phyloP scores from a whole-genome alignment of 2,888 invertebrate species.

The Bombylius major region DNA sequence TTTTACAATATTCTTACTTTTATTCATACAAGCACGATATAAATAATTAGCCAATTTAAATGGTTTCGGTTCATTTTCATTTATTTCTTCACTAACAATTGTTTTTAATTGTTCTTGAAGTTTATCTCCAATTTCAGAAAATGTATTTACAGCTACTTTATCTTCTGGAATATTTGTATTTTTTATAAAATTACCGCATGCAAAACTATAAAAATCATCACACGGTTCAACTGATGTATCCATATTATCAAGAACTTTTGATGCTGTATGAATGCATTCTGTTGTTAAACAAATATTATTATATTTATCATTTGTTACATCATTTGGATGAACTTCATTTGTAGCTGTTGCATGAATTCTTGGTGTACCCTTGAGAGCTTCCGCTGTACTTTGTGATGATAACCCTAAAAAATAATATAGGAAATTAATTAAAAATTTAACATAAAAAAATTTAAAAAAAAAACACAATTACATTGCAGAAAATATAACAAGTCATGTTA shows the following conservation, averaged over 20 bases:
- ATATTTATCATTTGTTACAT: slow-evolving; percentile 23
- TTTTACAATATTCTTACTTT: slow-evolving; percentile 23
- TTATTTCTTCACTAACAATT: slow-evolving; percentile 31
- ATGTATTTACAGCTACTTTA: slow-evolving; percentile 34
- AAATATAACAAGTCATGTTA: too few relatives aligned
- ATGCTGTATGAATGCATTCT: slow-evolving; percentile 67
- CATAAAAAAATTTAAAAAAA: neutral
- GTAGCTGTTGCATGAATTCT: slow-evolving; percentile 1
- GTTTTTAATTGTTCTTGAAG: slow-evolving; percentile 35
- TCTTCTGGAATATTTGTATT: slow-evolving; percentile 61
- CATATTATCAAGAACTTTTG: slow-evolving; percentile 52
- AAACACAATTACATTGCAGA: too few relatives aligned
- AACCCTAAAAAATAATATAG: neutral
- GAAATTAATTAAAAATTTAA: too few relatives aligned
- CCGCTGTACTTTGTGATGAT: slow-evolving; percentile 21
- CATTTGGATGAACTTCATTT: slow-evolving; percentile 15
- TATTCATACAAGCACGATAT: slow-evolving; percentile 39
- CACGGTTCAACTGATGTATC: slow-evolving; percentile 55
- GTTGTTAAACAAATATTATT: slow-evolving; percentile 51
- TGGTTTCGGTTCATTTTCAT: slow-evolving; percentile 30
- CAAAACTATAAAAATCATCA: slow-evolving; percentile 64
- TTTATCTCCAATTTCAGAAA: slow-evolving; percentile 36
- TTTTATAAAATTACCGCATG: slow-evolving; percentile 59
- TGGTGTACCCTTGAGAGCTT: slow-evolving; percentile 20
- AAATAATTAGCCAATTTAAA: slow-evolving; percentile 35